Evolutionary conservation across 2,113 vertebrate genomes (phyloP).

Genomic region (Toxotes chatareus): DNA sequence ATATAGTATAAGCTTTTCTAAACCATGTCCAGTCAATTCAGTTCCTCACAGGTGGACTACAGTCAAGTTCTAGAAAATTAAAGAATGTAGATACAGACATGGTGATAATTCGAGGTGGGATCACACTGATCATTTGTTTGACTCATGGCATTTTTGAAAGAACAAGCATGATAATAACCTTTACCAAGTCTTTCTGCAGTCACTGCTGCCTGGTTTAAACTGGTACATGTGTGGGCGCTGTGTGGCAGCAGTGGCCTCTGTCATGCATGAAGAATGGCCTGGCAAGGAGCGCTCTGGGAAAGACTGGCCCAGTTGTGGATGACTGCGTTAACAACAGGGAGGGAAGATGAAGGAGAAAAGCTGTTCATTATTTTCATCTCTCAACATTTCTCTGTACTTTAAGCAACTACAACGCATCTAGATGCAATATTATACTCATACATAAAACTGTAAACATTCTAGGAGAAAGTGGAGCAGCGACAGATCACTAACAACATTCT

Average conservation of each 20-base stretch:
- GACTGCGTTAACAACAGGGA: conserved; percentile 22
- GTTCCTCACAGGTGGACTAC: too few species aligned
- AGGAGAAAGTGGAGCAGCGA: too few species aligned
- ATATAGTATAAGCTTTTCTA: too few species aligned
- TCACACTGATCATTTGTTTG: not conserved
- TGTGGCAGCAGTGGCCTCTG: conserved; percentile 36
- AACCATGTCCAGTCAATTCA: too few species aligned
- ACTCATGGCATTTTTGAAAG: not conserved
- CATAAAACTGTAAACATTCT: too few species aligned
- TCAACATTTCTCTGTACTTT: not conserved
- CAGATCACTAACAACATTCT: too few species aligned
- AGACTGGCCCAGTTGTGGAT: conserved; percentile 52
- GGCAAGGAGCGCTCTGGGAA: conserved; percentile 10
- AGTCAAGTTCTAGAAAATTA: too few species aligned
- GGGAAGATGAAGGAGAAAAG: conserved; percentile 19
- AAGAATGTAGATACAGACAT: not conserved
- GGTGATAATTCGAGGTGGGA: not conserved
- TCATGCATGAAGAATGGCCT: conserved; percentile 47
- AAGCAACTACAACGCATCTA: not conserved
- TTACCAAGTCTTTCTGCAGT: not conserved
- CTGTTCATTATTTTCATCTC: not conserved
- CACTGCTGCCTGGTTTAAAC: conserved; percentile 2
- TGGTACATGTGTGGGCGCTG: conserved; percentile 8
- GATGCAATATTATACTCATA: not conserved
- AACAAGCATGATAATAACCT: not conserved